Conservation (phyloP, 2,797 vertebrate genomes). For the Neoniphon sammara region DNA sequence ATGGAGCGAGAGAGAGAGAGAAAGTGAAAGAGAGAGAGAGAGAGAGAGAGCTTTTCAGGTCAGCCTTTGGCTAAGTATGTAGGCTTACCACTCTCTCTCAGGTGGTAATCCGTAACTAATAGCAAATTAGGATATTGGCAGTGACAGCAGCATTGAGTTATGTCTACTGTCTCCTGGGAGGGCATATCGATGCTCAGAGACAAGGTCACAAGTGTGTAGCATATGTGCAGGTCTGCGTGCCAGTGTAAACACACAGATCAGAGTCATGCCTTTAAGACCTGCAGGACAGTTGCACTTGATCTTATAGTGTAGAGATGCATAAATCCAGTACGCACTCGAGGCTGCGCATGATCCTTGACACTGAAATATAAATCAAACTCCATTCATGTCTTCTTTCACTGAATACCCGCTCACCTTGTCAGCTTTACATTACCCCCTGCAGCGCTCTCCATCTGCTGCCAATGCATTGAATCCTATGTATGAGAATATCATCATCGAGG, state of each 20-base stretch:
- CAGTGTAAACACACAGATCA: background rate
- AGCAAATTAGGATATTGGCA: conserved; percentile 70
- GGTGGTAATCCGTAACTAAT: conserved; percentile 69
- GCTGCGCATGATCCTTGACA: background rate
- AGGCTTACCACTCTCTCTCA: conserved; percentile 59
- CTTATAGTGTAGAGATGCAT: background rate
- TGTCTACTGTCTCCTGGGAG: conserved; percentile 44
- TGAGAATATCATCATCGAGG: conserved; percentile 27
- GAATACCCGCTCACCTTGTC: background rate
- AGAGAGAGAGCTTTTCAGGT: conserved; percentile 61
- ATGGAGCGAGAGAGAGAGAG: background rate
- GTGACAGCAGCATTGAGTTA: conserved; percentile 62
- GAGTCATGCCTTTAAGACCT: too few species aligned
- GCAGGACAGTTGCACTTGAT: too few species aligned
- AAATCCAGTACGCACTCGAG: background rate
- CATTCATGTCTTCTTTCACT: background rate
- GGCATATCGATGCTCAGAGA: conserved; percentile 40
- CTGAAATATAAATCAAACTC: background rate
- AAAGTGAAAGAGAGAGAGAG: conserved; percentile 8
- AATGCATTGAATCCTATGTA: conserved; percentile 29
- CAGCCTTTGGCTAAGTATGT: conserved; percentile 67
- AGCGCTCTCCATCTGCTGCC: conserved; percentile 42
- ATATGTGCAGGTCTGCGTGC: background rate
- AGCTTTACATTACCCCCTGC: conserved; percentile 35
- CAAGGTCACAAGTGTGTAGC: conserved; percentile 36